Evolutionary conservation across 2,888 invertebrate genomes (phyloP).

Genomic region (Drosophila bunnanda): DNA sequence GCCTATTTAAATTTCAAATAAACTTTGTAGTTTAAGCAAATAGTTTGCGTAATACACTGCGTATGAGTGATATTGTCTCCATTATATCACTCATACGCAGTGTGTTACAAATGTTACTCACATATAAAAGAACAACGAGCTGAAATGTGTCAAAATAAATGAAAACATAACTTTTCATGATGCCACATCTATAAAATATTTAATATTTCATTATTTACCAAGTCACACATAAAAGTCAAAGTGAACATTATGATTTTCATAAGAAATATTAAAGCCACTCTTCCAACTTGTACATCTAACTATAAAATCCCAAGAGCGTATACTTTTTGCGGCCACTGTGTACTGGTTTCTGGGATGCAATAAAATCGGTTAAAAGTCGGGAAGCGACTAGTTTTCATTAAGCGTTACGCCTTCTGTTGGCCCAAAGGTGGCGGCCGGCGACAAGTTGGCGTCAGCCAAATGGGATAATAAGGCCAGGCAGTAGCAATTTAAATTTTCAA

Average conservation of each 20-base stretch:
- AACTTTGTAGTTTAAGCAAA: neutral
- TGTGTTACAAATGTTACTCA: neutral
- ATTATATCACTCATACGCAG: constrained; percentile 14
- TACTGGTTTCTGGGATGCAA: constrained; percentile 44
- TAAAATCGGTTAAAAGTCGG: constrained; percentile 57
- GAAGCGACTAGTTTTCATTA: constrained; percentile 69
- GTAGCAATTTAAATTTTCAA: constrained; percentile 21
- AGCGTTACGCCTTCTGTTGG: constrained; percentile 65
- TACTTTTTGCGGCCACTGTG: constrained; percentile 17
- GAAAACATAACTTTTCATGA: neutral
- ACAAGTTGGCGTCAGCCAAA: constrained; percentile 72
- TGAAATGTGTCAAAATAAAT: neutral
- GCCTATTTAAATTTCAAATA: neutral
- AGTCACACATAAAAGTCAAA: no score
- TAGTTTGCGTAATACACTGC: neutral
- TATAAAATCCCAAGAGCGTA: neutral
- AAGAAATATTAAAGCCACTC: neutral
- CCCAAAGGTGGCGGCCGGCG: constrained; percentile 54
- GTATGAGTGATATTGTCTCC: neutral
- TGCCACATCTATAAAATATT: neutral
- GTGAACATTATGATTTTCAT: neutral
- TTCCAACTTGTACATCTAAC: no score
- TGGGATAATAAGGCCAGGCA: constrained; percentile 65
- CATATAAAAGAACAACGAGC: neutral
- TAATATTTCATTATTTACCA: neutral